A percentile compares a stretch with the other conserved stretches of the same genome.
These are phyloP conservation scores for Matsumyia berberina DNA, from an alignment of 2,888 invertebrate species.

Conservation along the genomic window DNA sequence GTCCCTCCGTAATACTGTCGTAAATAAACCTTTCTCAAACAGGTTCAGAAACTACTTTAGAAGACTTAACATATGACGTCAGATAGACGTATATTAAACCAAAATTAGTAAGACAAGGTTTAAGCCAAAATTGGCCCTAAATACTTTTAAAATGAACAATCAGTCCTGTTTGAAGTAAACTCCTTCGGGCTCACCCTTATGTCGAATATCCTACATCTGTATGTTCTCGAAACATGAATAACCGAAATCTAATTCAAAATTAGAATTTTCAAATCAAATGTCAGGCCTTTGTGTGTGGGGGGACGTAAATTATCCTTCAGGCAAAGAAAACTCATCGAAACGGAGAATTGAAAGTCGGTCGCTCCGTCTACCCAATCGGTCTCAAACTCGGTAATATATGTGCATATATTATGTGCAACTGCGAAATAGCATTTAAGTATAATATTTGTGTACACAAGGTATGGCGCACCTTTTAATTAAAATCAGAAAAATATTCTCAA, in stretches of 20 bases:
- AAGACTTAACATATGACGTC: too few species aligned
- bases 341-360: slow-evolving; percentile 50
- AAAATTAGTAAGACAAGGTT: too few species aligned
- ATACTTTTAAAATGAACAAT: too few species aligned
- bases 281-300: slow-evolving; percentile 20
- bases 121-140: too few species aligned
- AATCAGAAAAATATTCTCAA: slow-evolving; percentile 4
- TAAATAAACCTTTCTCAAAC: too few species aligned
- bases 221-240: neutral
- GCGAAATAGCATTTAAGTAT: neutral
- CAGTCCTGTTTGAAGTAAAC: too few species aligned
- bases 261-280: slow-evolving; percentile 50
- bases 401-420: slow-evolving; percentile 5
- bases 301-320: slow-evolving; percentile 13
- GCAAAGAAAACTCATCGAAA: slow-evolving; percentile 44
- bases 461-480: neutral
- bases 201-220: too few species aligned
- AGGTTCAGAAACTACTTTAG: too few species aligned
- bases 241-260: slow-evolving; percentile 2
- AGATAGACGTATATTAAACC: too few species aligned
- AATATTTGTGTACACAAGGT: slow-evolving; percentile 2
- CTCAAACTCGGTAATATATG: neutral
- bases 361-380: slow-evolving; percentile 15
- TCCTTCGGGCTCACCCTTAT: too few species aligned
- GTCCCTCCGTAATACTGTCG: too few species aligned